phyloP scores from a whole-genome alignment of 2,113 vertebrate species.

The Mustelus asterias region DNA sequence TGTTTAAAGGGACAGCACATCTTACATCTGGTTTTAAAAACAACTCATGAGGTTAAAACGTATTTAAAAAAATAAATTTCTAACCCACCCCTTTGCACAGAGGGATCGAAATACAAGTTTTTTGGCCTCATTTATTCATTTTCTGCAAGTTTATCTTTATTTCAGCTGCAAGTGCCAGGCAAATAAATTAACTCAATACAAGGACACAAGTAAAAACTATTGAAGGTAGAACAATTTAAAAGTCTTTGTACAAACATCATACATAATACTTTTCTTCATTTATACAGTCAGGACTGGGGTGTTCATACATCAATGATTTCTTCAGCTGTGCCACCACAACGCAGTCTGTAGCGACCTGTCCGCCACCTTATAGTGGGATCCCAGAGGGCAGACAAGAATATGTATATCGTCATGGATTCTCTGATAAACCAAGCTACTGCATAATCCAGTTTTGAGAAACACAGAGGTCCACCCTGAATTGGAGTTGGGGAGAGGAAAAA shows the following conservation, averaged over 20 bases:
- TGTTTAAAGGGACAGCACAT: neutral
- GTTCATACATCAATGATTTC: slow-evolving; percentile 89
- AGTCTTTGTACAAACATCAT: slow-evolving; percentile 68
- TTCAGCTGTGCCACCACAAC: slow-evolving; percentile 93
- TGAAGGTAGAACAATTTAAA: slow-evolving; percentile 64
- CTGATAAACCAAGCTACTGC: slow-evolving; percentile 98
- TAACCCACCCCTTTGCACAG: neutral
- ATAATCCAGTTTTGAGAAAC: slow-evolving; percentile 96
- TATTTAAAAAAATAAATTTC: neutral
- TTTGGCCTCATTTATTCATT: slow-evolving; percentile 22
- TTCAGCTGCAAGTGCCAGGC: slow-evolving; percentile 63
- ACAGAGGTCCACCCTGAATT: slow-evolving; percentile 69
- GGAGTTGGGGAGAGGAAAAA: neutral
- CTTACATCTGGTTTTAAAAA: slow-evolving; percentile 24
- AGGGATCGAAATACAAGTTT: neutral
- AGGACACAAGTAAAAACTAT: slow-evolving; percentile 70
- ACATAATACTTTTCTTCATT: slow-evolving; percentile 59
- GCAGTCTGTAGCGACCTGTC: slow-evolving; percentile 86
- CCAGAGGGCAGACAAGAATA: slow-evolving; percentile 96
- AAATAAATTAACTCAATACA: slow-evolving; percentile 73
- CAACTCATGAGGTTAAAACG: neutral
- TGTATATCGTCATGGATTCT: slow-evolving; percentile 96
- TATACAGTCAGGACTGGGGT: slow-evolving; percentile 34
- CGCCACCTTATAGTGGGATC: slow-evolving; percentile 98
- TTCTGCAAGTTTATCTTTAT: slow-evolving; percentile 6